Conservation (phyloP, 2,797 vertebrate species). For the Coreius guichenoti region DNA sequence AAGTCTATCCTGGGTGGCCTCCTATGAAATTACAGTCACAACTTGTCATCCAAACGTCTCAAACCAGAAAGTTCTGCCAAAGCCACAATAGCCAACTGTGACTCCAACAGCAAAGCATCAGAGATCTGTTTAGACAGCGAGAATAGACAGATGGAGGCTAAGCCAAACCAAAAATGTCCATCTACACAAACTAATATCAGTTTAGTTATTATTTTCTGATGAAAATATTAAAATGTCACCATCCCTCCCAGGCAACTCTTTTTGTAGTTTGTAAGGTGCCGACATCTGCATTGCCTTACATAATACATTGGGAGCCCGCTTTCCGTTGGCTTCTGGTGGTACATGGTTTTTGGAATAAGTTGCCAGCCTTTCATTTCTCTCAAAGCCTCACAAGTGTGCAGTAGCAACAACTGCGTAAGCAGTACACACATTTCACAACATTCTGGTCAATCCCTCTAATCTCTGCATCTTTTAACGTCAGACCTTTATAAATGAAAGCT, state of each 20-base stretch:
- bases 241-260: background rate
- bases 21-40: constrained; percentile 49
- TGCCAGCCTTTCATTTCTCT: background rate
- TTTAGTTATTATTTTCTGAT: constrained; percentile 16
- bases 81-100: constrained; percentile 39
- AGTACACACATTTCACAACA: constrained; percentile 13
- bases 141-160: constrained; percentile 30
- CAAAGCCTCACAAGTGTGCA: constrained; percentile 2
- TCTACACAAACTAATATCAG: constrained; percentile 11
- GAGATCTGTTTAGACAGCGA: constrained; percentile 46
- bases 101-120: constrained; percentile 45
- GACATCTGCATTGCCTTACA: constrained; percentile 15
- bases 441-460: constrained; percentile 18
- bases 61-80: constrained; percentile 49
- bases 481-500: constrained; percentile 18
- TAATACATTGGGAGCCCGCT: constrained; percentile 5
- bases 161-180: constrained; percentile 6
- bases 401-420: constrained; percentile 16
- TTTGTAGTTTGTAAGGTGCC: background rate
- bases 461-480: background rate
- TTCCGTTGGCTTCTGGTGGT: constrained; percentile 1
- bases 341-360: background rate
- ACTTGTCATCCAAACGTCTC: constrained; percentile 45
- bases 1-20: constrained; percentile 57
- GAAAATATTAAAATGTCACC: constrained; percentile 3